Conservation (phyloP, 1,140 invertebrate species). For the Pseudachorutes palmiensis region DNA sequence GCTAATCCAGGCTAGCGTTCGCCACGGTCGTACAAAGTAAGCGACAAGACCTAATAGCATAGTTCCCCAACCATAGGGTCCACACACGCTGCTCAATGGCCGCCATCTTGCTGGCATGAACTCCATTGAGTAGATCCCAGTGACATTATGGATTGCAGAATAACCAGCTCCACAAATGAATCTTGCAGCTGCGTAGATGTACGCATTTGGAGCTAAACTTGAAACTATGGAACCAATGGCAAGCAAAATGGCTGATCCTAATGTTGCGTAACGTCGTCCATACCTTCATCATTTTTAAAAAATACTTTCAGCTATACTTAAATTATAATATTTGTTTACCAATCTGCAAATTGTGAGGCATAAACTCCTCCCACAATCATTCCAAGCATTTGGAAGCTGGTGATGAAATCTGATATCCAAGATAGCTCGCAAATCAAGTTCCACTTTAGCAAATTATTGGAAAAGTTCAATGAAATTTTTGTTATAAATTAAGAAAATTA, state of each 20-base stretch:
- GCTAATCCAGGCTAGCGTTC: slow-evolving; percentile 23
- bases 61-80: slow-evolving; percentile 31
- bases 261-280: slow-evolving; percentile 9
- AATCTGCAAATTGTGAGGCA: slow-evolving; percentile 29
- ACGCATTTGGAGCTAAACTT: slow-evolving; percentile 20
- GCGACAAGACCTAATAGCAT: slow-evolving; percentile 28
- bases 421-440: slow-evolving; percentile 19
- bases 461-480: neutral
- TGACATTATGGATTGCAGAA: slow-evolving; percentile 5
- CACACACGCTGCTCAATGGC: slow-evolving; percentile 20
- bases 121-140: slow-evolving; percentile 31
- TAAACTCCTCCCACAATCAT: slow-evolving; percentile 23
- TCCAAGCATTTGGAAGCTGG: slow-evolving; percentile 27
- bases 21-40: slow-evolving; percentile 33
- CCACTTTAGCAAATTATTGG: slow-evolving; percentile 18
- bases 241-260: slow-evolving; percentile 8
- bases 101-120: slow-evolving; percentile 34
- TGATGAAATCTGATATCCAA: slow-evolving; percentile 29
- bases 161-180: slow-evolving; percentile 26
- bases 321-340: slow-evolving; percentile 16
- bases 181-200: slow-evolving; percentile 19
- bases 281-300: neutral
- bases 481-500: neutral
- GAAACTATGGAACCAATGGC: slow-evolving; percentile 1
- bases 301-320: neutral